Conservation (phyloP, 2,113 vertebrate species). For the Toxotes jaculatrix region DNA sequence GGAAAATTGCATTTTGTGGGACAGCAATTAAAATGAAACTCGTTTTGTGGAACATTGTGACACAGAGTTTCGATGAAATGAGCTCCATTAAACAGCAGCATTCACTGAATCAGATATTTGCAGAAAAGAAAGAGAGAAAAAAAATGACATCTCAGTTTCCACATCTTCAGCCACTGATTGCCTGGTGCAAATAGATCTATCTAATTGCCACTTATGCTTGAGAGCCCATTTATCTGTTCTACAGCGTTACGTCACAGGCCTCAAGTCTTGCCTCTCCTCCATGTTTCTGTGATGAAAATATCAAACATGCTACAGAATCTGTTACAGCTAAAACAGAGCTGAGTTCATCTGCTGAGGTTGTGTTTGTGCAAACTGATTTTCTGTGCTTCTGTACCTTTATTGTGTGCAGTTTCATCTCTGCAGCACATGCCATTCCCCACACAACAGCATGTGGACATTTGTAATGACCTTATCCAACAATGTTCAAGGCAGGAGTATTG, state of each 20-base stretch:
- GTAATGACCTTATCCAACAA: constrained; percentile 6
- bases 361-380: background rate
- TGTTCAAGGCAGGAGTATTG: background rate
- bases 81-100: constrained; percentile 33
- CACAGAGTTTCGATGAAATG: background rate
- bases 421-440: background rate
- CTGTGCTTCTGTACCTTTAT: background rate
- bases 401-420: background rate
- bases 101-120: constrained; percentile 29
- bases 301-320: background rate
- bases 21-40: constrained; percentile 24
- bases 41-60: constrained; percentile 14
- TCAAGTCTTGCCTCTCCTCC: constrained; percentile 15
- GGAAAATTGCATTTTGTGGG: constrained; percentile 10
- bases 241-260: constrained; percentile 46
- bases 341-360: background rate
- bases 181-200: constrained; percentile 58
- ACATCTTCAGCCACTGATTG: constrained; percentile 57
- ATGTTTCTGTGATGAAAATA: constrained; percentile 26
- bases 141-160: constrained; percentile 38
- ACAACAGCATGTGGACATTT: too few relatives aligned
- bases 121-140: constrained; percentile 11
- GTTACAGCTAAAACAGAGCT: background rate
- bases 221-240: constrained; percentile 67
- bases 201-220: constrained; percentile 71